Conservation (phyloP, 2,888 invertebrate genomes). For the Protonemura montana region DNA sequence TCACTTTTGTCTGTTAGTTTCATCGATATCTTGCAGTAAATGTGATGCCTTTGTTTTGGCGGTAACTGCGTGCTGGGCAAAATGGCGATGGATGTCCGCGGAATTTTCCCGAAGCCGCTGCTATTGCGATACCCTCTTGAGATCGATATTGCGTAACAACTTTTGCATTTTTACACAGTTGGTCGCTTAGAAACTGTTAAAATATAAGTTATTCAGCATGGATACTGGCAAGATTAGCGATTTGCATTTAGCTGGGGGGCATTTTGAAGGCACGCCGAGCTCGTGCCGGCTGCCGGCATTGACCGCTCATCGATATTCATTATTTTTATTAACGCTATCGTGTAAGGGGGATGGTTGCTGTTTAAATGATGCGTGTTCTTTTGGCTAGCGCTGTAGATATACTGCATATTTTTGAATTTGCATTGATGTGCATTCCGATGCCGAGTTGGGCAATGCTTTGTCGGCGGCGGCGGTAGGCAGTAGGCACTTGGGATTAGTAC, state of each 20-base stretch:
- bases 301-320: background rate
- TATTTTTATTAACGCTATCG: background rate
- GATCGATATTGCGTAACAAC: background rate
- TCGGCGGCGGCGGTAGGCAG: too few relatives aligned
- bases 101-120: constrained; percentile 23
- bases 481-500: background rate
- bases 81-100: constrained; percentile 43
- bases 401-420: too few relatives aligned
- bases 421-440: too few relatives aligned
- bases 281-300: background rate
- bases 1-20: constrained; percentile 45
- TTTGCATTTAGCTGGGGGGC: background rate
- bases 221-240: background rate
- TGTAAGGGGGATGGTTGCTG: background rate
- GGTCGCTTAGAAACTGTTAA: background rate
- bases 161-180: background rate
- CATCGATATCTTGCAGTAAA: constrained; percentile 44
- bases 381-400: too few relatives aligned
- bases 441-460: background rate
- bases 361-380: too few relatives aligned
- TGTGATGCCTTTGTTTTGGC: constrained; percentile 48
- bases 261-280: background rate
- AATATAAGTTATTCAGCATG: background rate
- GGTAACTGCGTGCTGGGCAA: constrained; percentile 45
- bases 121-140: background rate